Base-by-base conservation (phyloP, 2,113 vertebrate species). In the Arizona elegans region DNA sequence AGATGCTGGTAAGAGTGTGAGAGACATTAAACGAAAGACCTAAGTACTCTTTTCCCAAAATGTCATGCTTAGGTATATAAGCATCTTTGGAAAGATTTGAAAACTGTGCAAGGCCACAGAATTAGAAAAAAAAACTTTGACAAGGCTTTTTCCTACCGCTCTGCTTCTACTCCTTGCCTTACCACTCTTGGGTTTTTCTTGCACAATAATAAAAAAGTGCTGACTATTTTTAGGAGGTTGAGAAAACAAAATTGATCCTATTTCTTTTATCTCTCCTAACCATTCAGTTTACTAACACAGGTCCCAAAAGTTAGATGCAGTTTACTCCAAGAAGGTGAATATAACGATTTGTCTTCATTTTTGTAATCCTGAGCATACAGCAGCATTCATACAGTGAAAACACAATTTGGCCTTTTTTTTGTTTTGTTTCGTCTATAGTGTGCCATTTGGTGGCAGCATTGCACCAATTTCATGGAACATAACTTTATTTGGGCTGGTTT, bases 381-480 rank as follows among this genome's bases (percentile, higher is more conserved):
- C 4, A 33, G 29, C 2, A 43, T 7, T 0, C 15, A 19, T 38
- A 19, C n/a, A 6, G 55, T 9, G 75, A 58, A 0, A 23, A 21
- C 1, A 0, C 0, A 21, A 87, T 5, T 38, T 1, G 10, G 0
- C 1, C 33, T 58, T 89, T 9, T 0, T 0, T 53, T 23, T 11
- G 8, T 62, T 62, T 33, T 0, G 52, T 38, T 88, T n/a, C 86
- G 2, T 15, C 87, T 3, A 1, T 0, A 0, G 0, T 0, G 13
- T 0, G 23, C 97, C 98, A 96, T 86, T 38, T 43, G 98, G 97
- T 96, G 98, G 97, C 97, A 97, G 97, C 95, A 95, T 98, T 94
- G 97, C 38, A 94, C 95, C 95, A 90, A 86, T 91, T 26, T 93
- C 93, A 55, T 75, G 53, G 1, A 52, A 9, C 12, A 70, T 52